Percentiles rank a stretch among this genome's conserved stretches.
These are phyloP conservation scores for Morone chrysops DNA, from an alignment of 2,113 vertebrate genomes.

Conservation along the genomic window DNA sequence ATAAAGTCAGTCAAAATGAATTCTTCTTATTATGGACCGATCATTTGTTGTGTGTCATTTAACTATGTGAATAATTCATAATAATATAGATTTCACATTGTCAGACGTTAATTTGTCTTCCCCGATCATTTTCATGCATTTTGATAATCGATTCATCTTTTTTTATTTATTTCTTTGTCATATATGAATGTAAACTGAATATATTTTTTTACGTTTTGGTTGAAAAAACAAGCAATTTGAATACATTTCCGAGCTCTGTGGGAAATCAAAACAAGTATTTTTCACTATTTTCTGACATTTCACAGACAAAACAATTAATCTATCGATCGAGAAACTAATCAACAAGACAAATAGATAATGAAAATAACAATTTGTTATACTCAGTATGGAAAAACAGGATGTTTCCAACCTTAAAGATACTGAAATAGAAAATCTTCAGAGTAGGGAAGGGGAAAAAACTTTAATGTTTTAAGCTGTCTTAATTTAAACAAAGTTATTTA, in stretches of 20 bases:
- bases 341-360: too few relatives aligned
- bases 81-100: too few relatives aligned
- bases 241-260: background rate
- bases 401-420: background rate
- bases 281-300: background rate
- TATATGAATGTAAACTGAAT: too few relatives aligned
- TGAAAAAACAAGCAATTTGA: background rate
- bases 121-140: too few relatives aligned
- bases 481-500: conserved; percentile 19
- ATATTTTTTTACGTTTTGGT: background rate
- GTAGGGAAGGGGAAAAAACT: background rate
- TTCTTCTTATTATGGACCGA: too few relatives aligned
- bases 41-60: too few relatives aligned
- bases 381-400: background rate
- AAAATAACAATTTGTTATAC: background rate
- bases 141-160: too few relatives aligned
- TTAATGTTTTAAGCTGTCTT: background rate
- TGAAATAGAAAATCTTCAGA: background rate
- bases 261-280: background rate
- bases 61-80: too few relatives aligned
- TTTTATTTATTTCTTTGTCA: background rate
- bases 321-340: too few relatives aligned
- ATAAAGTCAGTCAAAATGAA: too few relatives aligned
- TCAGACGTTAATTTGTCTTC: too few relatives aligned
- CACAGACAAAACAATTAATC: too few relatives aligned